Base-by-base conservation (phyloP, 2,113 vertebrate genomes). In the Ptychochromis oligacanthus region DNA sequence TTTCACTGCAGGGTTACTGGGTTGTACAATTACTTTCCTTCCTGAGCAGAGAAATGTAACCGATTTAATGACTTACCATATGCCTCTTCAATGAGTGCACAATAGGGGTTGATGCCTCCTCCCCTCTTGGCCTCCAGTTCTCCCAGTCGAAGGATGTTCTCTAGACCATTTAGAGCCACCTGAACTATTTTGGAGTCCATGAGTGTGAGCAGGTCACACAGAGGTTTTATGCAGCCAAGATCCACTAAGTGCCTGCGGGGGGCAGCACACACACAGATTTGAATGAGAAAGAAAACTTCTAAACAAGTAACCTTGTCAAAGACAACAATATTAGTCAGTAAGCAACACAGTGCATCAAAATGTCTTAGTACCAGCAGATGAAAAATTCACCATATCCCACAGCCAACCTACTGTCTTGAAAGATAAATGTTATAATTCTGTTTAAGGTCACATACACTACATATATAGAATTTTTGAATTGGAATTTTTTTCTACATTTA, bases 131-230 rank as follows among this genome's bases (percentile, higher is more conserved):
- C 97, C 89, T 99, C 98, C 92, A 98, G 96, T 78, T 99, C 98
- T 74, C 98, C 98, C 79, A 98, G 96, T 87, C 97, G 95, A 91
- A 99, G 94, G 92, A 99, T 99, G 89, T 99, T 99, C 94, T 99
- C 98, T 62, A 99, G 94, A 60, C 98, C 98, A 62, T 97, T 99
- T 76, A 99, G 94, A 15, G 98, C 97, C 91, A 99, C 98, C 83
- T 99, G 98, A 85, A 99, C 98, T 55, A 99, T 99, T 95, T 99
- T 99, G 77, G 98, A 97, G 92, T 99, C 98, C 98, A 99, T 99
- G 67, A 99, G 96, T 3, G 98, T 99, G 80, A 99, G 98, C 58
- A 99, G 96, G 93, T 99, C 98, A 55, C 98, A 99, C 59, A 99
- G 96, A 3, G 98, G 98, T 93, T 99, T 98, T 93, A 99, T 98